These are phyloP conservation scores for Ceratoteleas bidentatus DNA, from an alignment of 1,140 invertebrate species.

Conservation along the genomic window DNA sequence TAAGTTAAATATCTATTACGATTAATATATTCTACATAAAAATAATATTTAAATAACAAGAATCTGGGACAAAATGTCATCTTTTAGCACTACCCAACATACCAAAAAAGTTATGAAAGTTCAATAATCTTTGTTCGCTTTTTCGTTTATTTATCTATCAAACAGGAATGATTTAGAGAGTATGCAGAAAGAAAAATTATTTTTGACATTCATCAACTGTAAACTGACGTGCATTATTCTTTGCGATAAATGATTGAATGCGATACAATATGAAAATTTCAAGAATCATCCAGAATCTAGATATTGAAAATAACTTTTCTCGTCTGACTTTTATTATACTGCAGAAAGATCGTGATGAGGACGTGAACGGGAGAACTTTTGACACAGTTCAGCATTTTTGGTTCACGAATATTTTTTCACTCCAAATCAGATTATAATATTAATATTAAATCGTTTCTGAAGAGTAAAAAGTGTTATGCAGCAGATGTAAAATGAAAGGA, in stretches of 20 bases:
- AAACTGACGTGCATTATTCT: not conserved
- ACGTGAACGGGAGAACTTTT: no score
- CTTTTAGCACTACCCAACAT: not conserved
- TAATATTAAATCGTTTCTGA: no score
- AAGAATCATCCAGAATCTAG: not conserved
- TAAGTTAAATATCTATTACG: no score
- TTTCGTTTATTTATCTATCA: not conserved
- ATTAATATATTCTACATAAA: no score
- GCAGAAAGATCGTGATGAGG: not conserved
- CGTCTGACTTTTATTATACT: not conserved
- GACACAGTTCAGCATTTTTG: no score
- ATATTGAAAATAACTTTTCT: not conserved
- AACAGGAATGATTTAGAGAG: not conserved
- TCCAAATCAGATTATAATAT: no score
- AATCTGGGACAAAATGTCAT: not conserved
- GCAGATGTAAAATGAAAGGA: no score
- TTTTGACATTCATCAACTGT: not conserved
- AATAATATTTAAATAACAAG: no score
- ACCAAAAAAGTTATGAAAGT: not conserved
- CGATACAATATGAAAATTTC: not conserved
- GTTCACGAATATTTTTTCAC: no score
- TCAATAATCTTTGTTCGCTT: not conserved
- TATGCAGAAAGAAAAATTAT: not conserved
- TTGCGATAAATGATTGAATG: not conserved
- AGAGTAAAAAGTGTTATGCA: no score